Conservation (phyloP, 2,888 invertebrate genomes). For the Gerris lacustris region DNA sequence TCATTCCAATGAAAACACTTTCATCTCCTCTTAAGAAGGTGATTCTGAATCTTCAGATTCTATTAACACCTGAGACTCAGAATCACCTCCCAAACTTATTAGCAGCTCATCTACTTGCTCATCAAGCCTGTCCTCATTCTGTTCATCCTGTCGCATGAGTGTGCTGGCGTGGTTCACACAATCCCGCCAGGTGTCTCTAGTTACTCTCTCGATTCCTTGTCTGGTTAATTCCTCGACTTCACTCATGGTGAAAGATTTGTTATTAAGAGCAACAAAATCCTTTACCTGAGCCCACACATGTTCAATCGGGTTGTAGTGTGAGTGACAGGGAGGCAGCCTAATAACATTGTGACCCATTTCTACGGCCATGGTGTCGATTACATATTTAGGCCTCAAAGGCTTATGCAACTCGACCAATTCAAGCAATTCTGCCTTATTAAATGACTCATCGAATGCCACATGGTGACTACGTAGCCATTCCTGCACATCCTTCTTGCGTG, state of each 20-base stretch:
- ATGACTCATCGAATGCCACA: neutral
- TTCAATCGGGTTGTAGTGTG: neutral
- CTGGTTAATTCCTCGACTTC: neutral
- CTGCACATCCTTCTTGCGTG: neutral
- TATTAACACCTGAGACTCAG: neutral
- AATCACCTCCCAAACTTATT: neutral
- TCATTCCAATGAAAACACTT: too few species aligned
- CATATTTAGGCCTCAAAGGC: neutral
- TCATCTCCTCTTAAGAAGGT: too few species aligned
- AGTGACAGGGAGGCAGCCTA: neutral
- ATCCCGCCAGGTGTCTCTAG: neutral
- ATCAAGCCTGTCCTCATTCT: neutral
- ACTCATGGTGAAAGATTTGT: neutral
- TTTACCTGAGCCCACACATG: neutral
- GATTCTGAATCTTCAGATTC: too few species aligned
- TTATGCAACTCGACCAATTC: neutral
- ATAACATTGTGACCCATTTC: neutral
- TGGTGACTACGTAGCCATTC: neutral
- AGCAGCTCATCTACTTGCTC: neutral
- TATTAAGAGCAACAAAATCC: neutral
- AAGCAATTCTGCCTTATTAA: neutral
- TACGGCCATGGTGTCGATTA: neutral
- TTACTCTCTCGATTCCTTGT: neutral
- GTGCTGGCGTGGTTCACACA: neutral
- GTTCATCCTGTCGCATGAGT: neutral